Conservation (phyloP, 2,797 vertebrate species). For the Rhinatrema bivittatum region DNA sequence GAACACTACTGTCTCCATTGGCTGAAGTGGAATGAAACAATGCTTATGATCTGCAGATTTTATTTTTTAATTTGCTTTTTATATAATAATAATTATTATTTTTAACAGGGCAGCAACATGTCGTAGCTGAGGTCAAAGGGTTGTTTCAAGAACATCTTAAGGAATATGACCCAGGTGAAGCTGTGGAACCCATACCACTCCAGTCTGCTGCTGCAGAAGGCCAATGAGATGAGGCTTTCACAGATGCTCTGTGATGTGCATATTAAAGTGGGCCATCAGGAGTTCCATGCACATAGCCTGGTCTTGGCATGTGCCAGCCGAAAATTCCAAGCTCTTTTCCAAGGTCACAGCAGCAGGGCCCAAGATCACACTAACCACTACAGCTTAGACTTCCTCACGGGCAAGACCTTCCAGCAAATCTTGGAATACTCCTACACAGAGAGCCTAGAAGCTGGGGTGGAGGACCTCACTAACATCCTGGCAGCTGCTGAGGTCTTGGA, state of each 20-base stretch:
- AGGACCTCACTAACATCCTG: slow-evolving; percentile 57
- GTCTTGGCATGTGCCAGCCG: slow-evolving; percentile 69
- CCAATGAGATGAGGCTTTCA: slow-evolving; percentile 52
- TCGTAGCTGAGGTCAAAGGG: too few relatives aligned
- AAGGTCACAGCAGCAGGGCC: too few relatives aligned
- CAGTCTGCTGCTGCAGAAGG: slow-evolving; percentile 58
- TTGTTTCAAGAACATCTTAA: too few relatives aligned
- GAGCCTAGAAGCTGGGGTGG: slow-evolving; percentile 53
- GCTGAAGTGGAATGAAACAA: too few relatives aligned
- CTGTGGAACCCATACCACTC: slow-evolving; percentile 61
- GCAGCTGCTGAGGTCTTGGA: slow-evolving; percentile 58
- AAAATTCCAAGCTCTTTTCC: slow-evolving; percentile 48
- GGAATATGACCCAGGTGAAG: slow-evolving; percentile 49
- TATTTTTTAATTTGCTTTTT: too few relatives aligned
- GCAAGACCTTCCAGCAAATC: slow-evolving; percentile 67
- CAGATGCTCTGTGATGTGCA: slow-evolving; percentile 63
- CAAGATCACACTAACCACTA: too few relatives aligned
- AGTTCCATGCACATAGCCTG: slow-evolving; percentile 66
- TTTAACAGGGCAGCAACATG: too few relatives aligned
- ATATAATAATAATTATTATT: too few relatives aligned
- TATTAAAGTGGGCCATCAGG: slow-evolving; percentile 56
- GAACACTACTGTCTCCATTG: too few relatives aligned
- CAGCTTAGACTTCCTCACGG: slow-evolving; percentile 51
- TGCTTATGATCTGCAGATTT: too few relatives aligned
- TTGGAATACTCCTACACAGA: slow-evolving; percentile 67